Base-by-base conservation (phyloP, 53 echinoderm and acorn worm genomes). In the Stichopus horrens region DNA sequence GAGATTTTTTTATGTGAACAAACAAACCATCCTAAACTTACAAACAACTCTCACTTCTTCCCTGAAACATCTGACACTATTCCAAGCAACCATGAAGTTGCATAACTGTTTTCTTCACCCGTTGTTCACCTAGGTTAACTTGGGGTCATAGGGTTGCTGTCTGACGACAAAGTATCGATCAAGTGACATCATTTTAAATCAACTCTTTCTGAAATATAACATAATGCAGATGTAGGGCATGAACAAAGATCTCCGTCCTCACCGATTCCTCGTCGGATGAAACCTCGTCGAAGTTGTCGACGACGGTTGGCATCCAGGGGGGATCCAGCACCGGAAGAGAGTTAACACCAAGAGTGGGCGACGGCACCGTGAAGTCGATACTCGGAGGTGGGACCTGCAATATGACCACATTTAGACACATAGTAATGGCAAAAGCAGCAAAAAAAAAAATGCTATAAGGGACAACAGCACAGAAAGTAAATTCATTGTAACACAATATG, bases 291-390 rank as follows among this genome's bases (percentile, higher is more conserved):
- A 96, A 86, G 65, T 93, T 92, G 23, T 94, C 91, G 88, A 89
- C 89, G 10, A 77, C 89, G 52, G 92, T 92, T 54, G 97, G 97
- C 97, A 97, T 97, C 97, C 97, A 97, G 37, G 97, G 97, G 19
- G 97, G 97, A 58, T 95, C 97, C 74, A 95, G 88, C 7, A 97
- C 95, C 4, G 97, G 94, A 7, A 97, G 79, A 52, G 93, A 89
- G 54, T 95, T 74, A 21, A 90, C 21, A 16, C 97, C 97, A 5
- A 97, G 91, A 16, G 95, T 95, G 3, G 95, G 97, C 5, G 97
- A 97, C 1, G 97, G 95, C 9, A 97, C 93, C 7, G 97, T 97
- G 88, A 97, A 97, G 79, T 97, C 97, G 71, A 97, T 97, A 81
- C 93, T 97, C 19, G 97, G 97, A 11, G 97, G 97, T 10, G 97